phyloP scores from a whole-genome alignment of 2,113 vertebrate species.

The Raja brachyura region DNA sequence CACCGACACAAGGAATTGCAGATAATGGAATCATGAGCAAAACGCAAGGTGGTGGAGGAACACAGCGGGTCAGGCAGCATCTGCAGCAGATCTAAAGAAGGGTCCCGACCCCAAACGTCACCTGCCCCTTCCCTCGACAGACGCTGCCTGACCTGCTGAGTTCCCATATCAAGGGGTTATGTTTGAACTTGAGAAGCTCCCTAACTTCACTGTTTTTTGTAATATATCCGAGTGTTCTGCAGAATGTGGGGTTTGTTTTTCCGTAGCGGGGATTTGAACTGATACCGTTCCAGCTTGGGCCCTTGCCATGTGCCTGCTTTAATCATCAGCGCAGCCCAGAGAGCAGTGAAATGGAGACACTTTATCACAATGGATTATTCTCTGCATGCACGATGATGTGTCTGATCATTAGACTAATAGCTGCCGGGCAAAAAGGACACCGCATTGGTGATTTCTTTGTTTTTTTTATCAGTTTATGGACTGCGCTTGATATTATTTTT shows the following conservation, averaged over 20 bases:
- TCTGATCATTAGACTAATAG: not conserved
- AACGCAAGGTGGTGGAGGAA: too few relatives aligned
- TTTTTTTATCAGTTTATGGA: not conserved
- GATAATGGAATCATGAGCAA: too few relatives aligned
- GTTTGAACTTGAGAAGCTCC: not conserved
- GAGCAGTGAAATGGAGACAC: constrained; percentile 9
- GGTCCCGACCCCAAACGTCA: too few relatives aligned
- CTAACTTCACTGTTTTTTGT: not conserved
- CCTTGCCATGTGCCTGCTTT: constrained; percentile 17
- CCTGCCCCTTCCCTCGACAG: too few relatives aligned
- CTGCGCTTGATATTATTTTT: not conserved
- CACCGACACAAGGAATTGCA: too few relatives aligned
- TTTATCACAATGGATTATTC: not conserved
- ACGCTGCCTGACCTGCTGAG: too few relatives aligned
- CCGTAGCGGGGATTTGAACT: not conserved
- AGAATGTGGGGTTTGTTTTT: not conserved
- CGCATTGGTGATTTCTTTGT: not conserved
- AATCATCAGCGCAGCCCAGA: not conserved
- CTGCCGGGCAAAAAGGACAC: not conserved
- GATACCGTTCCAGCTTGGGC: not conserved
- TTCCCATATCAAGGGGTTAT: not conserved
- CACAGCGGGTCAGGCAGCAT: too few relatives aligned
- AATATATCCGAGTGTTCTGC: not conserved
- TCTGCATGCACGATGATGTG: not conserved
- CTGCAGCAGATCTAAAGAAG: too few relatives aligned